phyloP scores from a whole-genome alignment of 2,113 vertebrate species.

The Octodon degus region DNA sequence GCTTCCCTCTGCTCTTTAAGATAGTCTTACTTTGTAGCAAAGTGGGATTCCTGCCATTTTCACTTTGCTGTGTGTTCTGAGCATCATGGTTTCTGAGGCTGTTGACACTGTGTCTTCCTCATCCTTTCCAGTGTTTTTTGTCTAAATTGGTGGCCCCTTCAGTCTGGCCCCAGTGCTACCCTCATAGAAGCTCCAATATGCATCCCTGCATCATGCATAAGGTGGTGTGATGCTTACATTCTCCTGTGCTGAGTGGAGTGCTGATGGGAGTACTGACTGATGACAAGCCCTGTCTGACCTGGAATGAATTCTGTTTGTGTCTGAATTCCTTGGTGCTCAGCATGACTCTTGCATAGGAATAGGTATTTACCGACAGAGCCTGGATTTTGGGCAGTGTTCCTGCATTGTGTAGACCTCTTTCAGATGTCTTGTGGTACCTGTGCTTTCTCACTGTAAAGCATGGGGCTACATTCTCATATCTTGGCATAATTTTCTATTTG shows the following conservation, averaged over 20 bases:
- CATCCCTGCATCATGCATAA: background rate
- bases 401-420: rapidly evolving
- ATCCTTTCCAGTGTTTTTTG: background rate
- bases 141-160: background rate
- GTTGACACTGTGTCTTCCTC: background rate
- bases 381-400: background rate
- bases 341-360: background rate
- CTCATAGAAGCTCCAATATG: background rate
- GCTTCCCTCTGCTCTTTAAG: no score
- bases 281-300: background rate
- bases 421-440: background rate
- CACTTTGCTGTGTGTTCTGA: rapidly evolving
- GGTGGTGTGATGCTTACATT: background rate
- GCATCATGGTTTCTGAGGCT: rapidly evolving
- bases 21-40: rapidly evolving
- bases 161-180: background rate
- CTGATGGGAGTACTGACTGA: background rate
- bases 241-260: rapidly evolving
- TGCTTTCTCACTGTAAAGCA: rapidly evolving
- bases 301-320: rapidly evolving
- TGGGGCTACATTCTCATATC: background rate
- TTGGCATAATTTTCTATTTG: rapidly evolving
- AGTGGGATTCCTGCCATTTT: background rate
- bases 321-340: background rate
- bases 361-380: no score